A percentile compares a stretch with the other conserved stretches of the same genome.
phyloP scores from a whole-genome alignment of 2,113 vertebrate genomes.

The Micromys minutus region DNA sequence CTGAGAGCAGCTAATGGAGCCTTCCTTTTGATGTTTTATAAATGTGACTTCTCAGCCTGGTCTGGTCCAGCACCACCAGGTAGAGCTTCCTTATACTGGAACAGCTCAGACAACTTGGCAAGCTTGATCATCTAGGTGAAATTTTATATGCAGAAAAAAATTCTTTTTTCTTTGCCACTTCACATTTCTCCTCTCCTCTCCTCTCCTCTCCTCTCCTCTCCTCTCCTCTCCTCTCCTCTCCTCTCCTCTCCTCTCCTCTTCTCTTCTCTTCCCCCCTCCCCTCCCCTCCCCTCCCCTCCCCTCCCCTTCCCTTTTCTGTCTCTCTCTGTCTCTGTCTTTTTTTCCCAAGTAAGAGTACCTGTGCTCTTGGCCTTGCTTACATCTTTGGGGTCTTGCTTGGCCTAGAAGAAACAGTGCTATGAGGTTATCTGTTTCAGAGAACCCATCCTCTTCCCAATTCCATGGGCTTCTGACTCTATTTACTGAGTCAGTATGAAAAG shows the following conservation, averaged over 20 bases:
- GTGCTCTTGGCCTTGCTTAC: background rate
- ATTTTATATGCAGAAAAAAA: conserved; percentile 34
- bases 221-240: no score
- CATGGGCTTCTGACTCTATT: background rate
- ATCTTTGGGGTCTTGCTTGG: background rate
- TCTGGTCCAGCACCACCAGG: conserved; percentile 7
- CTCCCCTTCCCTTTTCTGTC: no score
- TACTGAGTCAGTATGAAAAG: background rate
- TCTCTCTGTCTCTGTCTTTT: no score
- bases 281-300: background rate
- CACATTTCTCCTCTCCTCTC: background rate
- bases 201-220: background rate
- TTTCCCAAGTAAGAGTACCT: background rate
- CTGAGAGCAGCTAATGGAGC: conserved; percentile 44
- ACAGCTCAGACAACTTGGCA: conserved; percentile 42
- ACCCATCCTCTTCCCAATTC: background rate
- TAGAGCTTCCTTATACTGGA: conserved; percentile 42
- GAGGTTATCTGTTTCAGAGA: background rate
- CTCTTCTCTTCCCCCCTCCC: background rate
- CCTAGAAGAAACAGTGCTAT: background rate
- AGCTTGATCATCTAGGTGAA: conserved; percentile 43
- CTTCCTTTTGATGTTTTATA: conserved; percentile 87
- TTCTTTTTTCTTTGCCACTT: background rate
- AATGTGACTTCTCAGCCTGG: conserved; percentile 77
- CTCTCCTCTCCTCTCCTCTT: no score